These are phyloP conservation scores for Agrochola circellaris DNA, from an alignment of 2,888 invertebrate species.

Conservation along the genomic window DNA sequence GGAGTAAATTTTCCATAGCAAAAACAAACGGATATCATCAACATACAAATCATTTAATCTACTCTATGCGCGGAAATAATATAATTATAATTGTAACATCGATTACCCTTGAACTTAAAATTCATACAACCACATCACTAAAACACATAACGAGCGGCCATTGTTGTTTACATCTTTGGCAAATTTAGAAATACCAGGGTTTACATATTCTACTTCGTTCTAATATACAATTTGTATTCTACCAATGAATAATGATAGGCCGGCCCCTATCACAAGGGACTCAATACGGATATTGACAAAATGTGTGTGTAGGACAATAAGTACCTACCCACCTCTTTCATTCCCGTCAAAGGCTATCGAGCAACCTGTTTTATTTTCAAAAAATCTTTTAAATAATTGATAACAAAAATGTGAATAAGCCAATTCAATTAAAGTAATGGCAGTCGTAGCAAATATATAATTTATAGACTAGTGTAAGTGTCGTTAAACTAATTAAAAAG, in stretches of 20 bases:
- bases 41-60: too few species aligned
- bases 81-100: too few species aligned
- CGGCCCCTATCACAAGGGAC: slow-evolving; percentile 9
- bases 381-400: not conserved
- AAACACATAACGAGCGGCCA: too few species aligned
- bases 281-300: slow-evolving; percentile 23
- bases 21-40: too few species aligned
- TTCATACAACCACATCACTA: too few species aligned
- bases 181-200: too few species aligned
- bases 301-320: slow-evolving; percentile 10
- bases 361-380: not conserved
- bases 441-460: not conserved
- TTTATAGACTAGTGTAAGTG: slow-evolving; percentile 76
- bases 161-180: too few species aligned
- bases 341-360: slow-evolving; percentile 14
- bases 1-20: too few species aligned
- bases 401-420: slow-evolving; percentile 37
- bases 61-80: too few species aligned
- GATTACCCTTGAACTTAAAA: too few species aligned
- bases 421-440: slow-evolving; percentile 64
- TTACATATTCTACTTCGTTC: not conserved
- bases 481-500: slow-evolving; percentile 88
- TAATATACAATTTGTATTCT: slow-evolving; percentile 33
- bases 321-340: slow-evolving; percentile 12
- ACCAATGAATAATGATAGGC: slow-evolving; percentile 29